A percentile compares a stretch with the other conserved stretches of the same genome.
phyloP scores from a whole-genome alignment of 2,888 invertebrate species.

The Heliconius aoede region DNA sequence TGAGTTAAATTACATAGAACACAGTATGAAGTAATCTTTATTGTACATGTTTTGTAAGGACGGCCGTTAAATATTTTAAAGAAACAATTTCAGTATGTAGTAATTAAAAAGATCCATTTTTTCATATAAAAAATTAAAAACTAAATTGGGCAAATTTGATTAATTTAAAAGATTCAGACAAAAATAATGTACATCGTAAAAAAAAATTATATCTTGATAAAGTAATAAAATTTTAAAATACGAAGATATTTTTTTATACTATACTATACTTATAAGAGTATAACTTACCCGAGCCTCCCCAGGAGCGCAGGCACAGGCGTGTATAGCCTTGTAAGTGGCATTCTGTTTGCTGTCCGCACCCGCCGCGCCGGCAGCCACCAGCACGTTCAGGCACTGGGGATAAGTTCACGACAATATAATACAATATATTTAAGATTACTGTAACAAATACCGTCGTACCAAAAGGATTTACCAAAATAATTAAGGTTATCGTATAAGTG shows the following conservation, averaged over 20 bases:
- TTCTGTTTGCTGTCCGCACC: slow-evolving; percentile 74
- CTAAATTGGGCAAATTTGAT: background rate
- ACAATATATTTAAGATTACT: background rate
- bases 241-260: no score
- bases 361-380: slow-evolving; percentile 90
- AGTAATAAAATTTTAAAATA: no score
- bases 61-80: background rate
- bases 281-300: slow-evolving; percentile 75
- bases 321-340: slow-evolving; percentile 74
- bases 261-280: background rate
- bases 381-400: slow-evolving; percentile 89
- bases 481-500: no score
- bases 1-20: background rate
- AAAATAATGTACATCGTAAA: background rate
- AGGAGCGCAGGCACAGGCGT: slow-evolving; percentile 76
- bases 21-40: slow-evolving; percentile 1
- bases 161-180: background rate
- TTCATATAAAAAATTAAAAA: background rate
- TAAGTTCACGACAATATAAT: slow-evolving; percentile 36
- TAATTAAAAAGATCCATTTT: background rate
- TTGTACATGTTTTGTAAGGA: background rate
- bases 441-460: no score
- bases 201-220: no score
- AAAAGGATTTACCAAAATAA: no score
- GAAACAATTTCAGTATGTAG: background rate